Base-by-base conservation (phyloP, 2,113 vertebrate genomes). In the Phyllopteryx taeniolatus region DNA sequence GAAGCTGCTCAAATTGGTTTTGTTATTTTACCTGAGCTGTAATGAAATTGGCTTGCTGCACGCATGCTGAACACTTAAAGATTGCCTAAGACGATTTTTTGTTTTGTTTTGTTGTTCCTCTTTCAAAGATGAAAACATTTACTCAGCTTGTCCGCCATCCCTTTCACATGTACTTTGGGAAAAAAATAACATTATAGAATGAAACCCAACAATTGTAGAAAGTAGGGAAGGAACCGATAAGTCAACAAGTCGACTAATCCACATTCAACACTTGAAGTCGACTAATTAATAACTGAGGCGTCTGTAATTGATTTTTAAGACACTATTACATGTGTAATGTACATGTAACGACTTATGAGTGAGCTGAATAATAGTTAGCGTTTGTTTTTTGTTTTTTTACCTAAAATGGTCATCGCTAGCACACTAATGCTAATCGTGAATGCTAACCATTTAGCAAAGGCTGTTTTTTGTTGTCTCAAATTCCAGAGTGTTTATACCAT, bases 1-100 rank as follows among this genome's bases (percentile, higher is more conserved):
- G 72, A 77, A 73, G 74, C 31, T 22, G 65, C 73, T 77, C 67
- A 42, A 68, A 81, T 74, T 59, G 3, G 68, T 85, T 78, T 83
- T 51, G 82, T 83, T 39, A 33, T 81, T 78, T 82, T 72, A 68
- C 60, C 67, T 72, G 67, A 65, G 71, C 79, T 71, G 67, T 51
- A 66, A 70, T 76, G 61, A 74, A 63, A 67, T 59, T 27, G 2
- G 76, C 54, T 60, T 39, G 59, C 49, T 70, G 70, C 70, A 49
- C 71, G 35, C 1, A 35, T 60, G 68, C 54, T 11, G 67, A 70
- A 76, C 46, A 78, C 39, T 39, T 61, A 51, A 79, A 67, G 64
- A 82, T 79, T 81, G 69, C 67, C 65, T 70, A 22, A 87, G 71
- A 75, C 42, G 62, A 12, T 43, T n/a, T n/a, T 10, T 56, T 20